Conservation (phyloP, 2,888 invertebrate genomes). For the Macrophya alboannulata region DNA sequence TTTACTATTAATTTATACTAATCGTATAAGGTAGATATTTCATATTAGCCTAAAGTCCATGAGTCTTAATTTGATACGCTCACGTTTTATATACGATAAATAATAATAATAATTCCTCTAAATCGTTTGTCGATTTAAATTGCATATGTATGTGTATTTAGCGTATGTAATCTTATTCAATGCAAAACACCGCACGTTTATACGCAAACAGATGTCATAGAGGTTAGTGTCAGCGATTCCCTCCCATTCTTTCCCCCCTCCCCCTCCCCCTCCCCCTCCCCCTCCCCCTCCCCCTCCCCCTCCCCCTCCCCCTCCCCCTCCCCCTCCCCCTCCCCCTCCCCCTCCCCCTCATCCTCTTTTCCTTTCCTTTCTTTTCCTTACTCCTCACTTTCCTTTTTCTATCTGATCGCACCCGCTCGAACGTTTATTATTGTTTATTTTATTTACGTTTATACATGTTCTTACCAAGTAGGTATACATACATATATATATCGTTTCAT, state of each 20-base stretch:
- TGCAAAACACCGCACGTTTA: slow-evolving; percentile 69
- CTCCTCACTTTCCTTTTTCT: slow-evolving; percentile 4
- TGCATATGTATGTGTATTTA: slow-evolving; percentile 68
- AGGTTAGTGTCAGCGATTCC: slow-evolving; percentile 67
- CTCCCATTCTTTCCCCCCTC: slow-evolving; percentile 39
- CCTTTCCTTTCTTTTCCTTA: slow-evolving; percentile 32
- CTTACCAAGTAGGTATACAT: background rate
- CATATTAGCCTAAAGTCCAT: background rate
- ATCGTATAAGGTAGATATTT: background rate
- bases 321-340: slow-evolving; percentile 38
- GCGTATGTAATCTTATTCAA: slow-evolving; percentile 71
- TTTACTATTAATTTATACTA: background rate
- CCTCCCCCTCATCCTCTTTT: too few relatives aligned
- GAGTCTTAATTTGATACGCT: background rate
- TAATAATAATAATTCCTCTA: background rate
- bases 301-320: too few relatives aligned
- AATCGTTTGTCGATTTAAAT: slow-evolving; percentile 56
- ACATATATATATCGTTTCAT: background rate
- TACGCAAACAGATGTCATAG: slow-evolving; percentile 72
- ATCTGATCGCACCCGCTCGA: slow-evolving; percentile 4
- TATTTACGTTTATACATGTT: background rate
- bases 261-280: slow-evolving; percentile 35
- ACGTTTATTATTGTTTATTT: background rate
- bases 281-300: slow-evolving; percentile 25
- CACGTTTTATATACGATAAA: background rate